Evolutionary conservation across 1,140 invertebrate species (phyloP).

Genomic region (Hycleus cichorii): DNA sequence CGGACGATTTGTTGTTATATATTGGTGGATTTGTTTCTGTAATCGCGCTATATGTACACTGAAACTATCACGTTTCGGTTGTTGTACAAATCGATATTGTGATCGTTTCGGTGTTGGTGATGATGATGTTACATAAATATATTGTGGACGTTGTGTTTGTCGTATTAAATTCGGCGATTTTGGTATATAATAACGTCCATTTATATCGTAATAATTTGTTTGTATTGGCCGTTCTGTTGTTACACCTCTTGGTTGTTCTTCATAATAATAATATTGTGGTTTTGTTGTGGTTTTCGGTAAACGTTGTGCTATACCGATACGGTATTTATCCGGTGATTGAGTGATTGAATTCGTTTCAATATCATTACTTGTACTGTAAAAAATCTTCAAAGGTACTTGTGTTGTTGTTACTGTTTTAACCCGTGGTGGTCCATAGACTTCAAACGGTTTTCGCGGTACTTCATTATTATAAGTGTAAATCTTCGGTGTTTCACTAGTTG

Average conservation of each 20-base stretch:
- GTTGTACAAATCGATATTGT: conserved; percentile 26
- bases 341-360: conserved; percentile 45
- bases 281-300: conserved; percentile 37
- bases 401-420: conserved; percentile 42
- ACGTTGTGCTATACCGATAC: conserved; percentile 11
- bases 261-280: conserved; percentile 51
- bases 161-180: conserved; percentile 5
- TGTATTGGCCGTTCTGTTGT: conserved; percentile 16
- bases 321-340: conserved; percentile 40
- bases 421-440: conserved; percentile 38
- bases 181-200: conserved; percentile 36
- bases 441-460: conserved; percentile 43
- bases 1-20: conserved; percentile 44
- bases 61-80: conserved; percentile 33
- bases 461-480: conserved; percentile 33
- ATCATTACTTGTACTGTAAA: conserved; percentile 49
- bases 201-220: conserved; percentile 36
- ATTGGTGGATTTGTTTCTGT: conserved; percentile 36
- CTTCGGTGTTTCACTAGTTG: conserved; percentile 9
- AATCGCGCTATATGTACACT: conserved; percentile 39
- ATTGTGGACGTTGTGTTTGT: conserved; percentile 7
- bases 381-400: conserved; percentile 50
- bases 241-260: conserved; percentile 42
- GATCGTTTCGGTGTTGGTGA: conserved; percentile 36
- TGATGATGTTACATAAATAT: conserved; percentile 29